Base-by-base conservation (phyloP, 2,888 invertebrate genomes). In the Heterodera filipjevi region DNA sequence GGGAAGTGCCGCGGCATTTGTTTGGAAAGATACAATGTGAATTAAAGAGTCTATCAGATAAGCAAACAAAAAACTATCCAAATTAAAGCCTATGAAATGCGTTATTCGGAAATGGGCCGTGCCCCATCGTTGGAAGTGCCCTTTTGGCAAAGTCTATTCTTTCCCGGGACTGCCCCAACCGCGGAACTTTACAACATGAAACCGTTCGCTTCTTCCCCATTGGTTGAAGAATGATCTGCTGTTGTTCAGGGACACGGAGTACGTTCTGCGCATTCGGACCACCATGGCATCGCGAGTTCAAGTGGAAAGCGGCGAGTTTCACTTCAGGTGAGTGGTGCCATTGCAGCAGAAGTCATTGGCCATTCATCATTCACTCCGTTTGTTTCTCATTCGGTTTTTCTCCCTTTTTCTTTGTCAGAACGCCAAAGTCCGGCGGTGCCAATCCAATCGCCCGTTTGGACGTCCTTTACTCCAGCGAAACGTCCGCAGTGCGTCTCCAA, bases 401-500 rank as follows among this genome's bases (percentile, higher is more conserved):
- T 49, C 19, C 49, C 49, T 3, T 49, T 16, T 68, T 49, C 19
- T 19, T 16, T 3, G 14, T 19, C 59, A 59, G 59, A 59, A 84
- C 84, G 6, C 85, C 85, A 3, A 82, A 79, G 72, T 85, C 87
- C 19, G 80, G 82, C 19, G 75, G 68, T 16, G 77, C 80, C 35
- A 87, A 88, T 71, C 87, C 88, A 49, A 86, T 88, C 68, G 81
- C 82, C 73, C 87, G 88, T 80, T 85, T 88, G 33, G 88, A 88
- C 79, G 88, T 88, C 32, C 86, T 88, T 77, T 88, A 87, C 80
- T 88, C 88, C 5, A 86, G 87, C 79, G 88, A 89, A 49, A 84
- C 84, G 12, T 85, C 85, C 80, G 83, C 85, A 3, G 86, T 88
- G n/a, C 83, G 85, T 33, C 79, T 88, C n/a, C 87, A 88, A 80